Percentiles rank a stretch among this genome's conserved stretches.
These are phyloP conservation scores for Apis cerana DNA, from an alignment of 1,140 invertebrate species.

Conservation along the genomic window DNA sequence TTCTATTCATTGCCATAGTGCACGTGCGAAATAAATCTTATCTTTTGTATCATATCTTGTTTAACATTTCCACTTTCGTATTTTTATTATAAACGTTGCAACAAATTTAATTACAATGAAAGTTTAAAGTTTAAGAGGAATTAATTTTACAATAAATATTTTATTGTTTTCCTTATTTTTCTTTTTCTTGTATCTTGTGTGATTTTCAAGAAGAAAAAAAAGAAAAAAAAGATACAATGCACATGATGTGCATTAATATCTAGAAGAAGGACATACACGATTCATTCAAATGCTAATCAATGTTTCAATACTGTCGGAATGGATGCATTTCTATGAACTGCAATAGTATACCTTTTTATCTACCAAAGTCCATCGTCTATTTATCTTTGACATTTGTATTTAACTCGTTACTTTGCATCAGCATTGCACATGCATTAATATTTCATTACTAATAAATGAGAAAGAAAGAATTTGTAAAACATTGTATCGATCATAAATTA, in stretches of 20 bases:
- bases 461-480: neutral
- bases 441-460: neutral
- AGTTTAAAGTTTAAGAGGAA: too few species aligned
- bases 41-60: neutral
- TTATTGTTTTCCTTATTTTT: too few species aligned
- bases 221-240: too few species aligned
- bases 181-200: neutral
- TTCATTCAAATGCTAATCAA: constrained; percentile 28
- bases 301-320: neutral
- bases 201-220: too few species aligned
- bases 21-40: neutral
- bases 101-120: neutral
- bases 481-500: neutral
- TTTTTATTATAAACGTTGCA: neutral
- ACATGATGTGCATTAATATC: neutral
- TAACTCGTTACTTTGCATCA: neutral
- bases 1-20: neutral
- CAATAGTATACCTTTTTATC: neutral
- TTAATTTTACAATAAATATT: too few species aligned
- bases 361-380: neutral
- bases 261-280: neutral
- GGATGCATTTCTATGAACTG: neutral
- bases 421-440: neutral
- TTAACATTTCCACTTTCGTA: neutral
- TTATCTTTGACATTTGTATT: neutral